Conservation (phyloP, 2,888 invertebrate genomes). For the Hemicrepidius hirtus region DNA sequence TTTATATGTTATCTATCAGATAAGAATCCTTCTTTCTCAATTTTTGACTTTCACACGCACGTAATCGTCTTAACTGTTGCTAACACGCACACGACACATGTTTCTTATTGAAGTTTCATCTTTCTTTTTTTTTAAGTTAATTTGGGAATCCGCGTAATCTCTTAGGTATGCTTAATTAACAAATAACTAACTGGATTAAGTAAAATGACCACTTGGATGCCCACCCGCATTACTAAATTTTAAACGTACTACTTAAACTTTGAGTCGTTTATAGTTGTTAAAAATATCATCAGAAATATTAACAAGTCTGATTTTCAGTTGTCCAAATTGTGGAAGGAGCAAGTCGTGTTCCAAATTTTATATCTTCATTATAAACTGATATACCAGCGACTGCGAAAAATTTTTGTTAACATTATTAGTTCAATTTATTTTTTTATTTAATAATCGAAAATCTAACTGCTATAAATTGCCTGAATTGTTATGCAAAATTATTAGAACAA, state of each 20-base stretch:
- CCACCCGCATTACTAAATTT: slow-evolving; percentile 7
- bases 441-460: no score
- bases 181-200: slow-evolving; percentile 23
- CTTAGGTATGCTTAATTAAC: slow-evolving; percentile 26
- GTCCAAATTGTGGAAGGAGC: no score
- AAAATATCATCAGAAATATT: not conserved
- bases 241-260: no score
- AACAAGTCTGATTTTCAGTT: not conserved
- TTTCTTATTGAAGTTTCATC: slow-evolving; percentile 5
- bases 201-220: slow-evolving; percentile 18
- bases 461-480: no score
- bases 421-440: no score
- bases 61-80: not conserved
- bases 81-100: slow-evolving; percentile 28
- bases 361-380: no score
- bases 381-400: no score
- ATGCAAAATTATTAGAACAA: no score
- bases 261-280: not conserved
- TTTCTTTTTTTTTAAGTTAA: slow-evolving; percentile 7
- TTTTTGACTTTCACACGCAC: slow-evolving; percentile 10
- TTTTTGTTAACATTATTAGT: no score
- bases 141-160: slow-evolving; percentile 20
- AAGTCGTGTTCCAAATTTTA: no score
- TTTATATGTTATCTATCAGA: not conserved
- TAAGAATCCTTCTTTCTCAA: not conserved